Evolutionary conservation across 2,113 vertebrate genomes (phyloP).

Genomic region (Chunga burmeisteri): DNA sequence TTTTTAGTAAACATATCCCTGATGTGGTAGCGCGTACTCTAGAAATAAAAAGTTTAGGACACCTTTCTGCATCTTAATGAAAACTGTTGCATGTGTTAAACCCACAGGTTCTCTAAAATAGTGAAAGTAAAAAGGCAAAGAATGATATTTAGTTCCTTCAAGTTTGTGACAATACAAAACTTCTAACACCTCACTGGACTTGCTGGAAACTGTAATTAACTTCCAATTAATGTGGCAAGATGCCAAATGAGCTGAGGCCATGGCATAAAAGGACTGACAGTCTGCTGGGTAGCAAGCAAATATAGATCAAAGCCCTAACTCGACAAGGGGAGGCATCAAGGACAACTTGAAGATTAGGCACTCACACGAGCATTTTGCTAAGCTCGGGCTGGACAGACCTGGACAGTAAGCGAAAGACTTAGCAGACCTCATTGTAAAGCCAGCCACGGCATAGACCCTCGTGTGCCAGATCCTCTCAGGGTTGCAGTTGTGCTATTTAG

Average conservation of each 20-base stretch:
- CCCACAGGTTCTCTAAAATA: neutral
- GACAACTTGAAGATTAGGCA: neutral
- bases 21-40: neutral
- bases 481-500: neutral
- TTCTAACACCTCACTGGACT: neutral
- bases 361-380: neutral
- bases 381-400: neutral
- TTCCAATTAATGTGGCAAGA: conserved; percentile 10
- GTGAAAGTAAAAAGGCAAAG: neutral
- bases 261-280: neutral
- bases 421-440: neutral
- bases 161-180: neutral
- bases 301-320: conserved; percentile 18
- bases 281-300: conserved; percentile 1
- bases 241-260: neutral
- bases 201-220: conserved; percentile 34
- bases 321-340: neutral
- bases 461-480: neutral
- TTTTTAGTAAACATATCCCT: neutral
- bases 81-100: neutral
- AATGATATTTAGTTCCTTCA: neutral
- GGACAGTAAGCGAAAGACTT: neutral
- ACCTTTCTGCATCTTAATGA: neutral
- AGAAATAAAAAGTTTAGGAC: neutral
- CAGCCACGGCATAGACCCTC: neutral